These are phyloP conservation scores for Dipodomys merriami DNA, from an alignment of 2,113 vertebrate genomes.

Conservation along the genomic window DNA sequence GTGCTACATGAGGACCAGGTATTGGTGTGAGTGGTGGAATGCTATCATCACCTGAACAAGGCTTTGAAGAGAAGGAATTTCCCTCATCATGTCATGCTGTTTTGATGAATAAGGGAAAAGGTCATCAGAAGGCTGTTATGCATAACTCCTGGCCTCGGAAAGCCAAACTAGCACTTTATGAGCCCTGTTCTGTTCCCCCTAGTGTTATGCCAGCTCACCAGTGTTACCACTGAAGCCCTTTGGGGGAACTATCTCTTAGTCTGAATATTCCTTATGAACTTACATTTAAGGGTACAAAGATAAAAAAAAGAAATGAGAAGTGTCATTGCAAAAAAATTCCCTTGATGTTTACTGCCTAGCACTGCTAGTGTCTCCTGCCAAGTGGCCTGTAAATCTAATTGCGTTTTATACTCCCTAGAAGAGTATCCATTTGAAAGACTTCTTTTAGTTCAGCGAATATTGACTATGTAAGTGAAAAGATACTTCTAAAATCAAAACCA, in stretches of 20 bases:
- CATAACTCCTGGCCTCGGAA: neutral
- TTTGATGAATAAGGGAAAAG: neutral
- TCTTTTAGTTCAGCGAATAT: neutral
- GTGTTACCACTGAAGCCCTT: neutral
- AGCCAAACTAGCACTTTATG: neutral
- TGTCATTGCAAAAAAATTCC: neutral
- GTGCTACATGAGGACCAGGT: neutral
- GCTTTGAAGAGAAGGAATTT: neutral
- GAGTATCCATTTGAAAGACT: neutral
- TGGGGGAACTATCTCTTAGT: neutral
- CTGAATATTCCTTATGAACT: constrained; percentile 24
- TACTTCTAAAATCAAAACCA: neutral
- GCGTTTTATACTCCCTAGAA: neutral
- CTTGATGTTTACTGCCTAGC: neutral
- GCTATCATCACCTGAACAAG: neutral
- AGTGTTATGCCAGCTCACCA: neutral
- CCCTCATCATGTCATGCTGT: neutral
- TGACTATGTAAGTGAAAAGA: neutral
- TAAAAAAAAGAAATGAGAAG: neutral
- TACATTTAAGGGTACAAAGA: neutral
- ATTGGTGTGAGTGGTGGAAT: neutral
- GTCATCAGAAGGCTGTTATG: neutral
- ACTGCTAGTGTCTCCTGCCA: neutral
- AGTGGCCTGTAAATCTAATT: neutral
- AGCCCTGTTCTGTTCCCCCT: neutral